These are phyloP conservation scores for Caenorhabditis latens DNA, from an alignment of 1,140 invertebrate species.

Conservation along the genomic window DNA sequence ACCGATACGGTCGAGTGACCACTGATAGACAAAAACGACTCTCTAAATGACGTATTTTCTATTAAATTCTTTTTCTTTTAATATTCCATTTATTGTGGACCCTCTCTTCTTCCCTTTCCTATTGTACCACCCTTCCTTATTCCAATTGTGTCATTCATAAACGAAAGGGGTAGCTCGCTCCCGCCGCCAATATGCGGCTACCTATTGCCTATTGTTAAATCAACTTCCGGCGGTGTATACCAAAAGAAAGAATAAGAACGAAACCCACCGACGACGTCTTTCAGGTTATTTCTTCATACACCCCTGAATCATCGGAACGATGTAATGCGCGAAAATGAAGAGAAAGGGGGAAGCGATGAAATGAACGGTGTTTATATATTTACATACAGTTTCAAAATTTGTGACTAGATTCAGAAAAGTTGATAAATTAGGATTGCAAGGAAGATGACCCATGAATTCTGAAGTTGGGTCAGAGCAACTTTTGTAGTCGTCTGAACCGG, in stretches of 20 bases:
- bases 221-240: conserved; percentile 46
- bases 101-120: conserved; percentile 1
- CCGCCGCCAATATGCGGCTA: conserved; percentile 51
- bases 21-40: too few species aligned
- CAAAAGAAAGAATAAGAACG: conserved; percentile 43
- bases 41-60: background rate
- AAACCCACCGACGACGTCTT: conserved; percentile 11
- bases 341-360: background rate
- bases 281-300: conserved; percentile 40
- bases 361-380: background rate
- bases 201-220: conserved; percentile 52
- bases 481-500: background rate
- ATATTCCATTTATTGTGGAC: conserved; percentile 13
- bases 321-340: conserved; percentile 48
- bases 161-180: conserved; percentile 34
- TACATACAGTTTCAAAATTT: conserved; percentile 32
- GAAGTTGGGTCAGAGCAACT: background rate
- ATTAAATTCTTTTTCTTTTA: background rate
- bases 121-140: conserved; percentile 12
- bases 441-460: background rate
- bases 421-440: background rate
- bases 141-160: conserved; percentile 54
- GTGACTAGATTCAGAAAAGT: background rate
- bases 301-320: conserved; percentile 47
- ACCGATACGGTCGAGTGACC: too few species aligned